Base-by-base conservation (phyloP, 2,888 invertebrate genomes). In the Andrena camellia region DNA sequence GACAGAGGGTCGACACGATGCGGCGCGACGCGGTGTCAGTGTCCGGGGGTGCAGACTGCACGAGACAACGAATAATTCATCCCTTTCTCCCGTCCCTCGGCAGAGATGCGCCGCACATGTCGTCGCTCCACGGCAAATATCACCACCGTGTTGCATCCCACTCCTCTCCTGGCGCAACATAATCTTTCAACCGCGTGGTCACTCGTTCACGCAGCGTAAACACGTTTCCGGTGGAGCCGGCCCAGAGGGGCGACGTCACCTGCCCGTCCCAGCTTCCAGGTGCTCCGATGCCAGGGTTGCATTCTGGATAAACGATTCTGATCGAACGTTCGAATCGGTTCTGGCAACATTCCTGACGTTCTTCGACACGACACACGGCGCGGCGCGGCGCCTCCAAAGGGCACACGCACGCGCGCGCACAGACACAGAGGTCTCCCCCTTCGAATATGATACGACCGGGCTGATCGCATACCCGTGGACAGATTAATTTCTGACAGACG, bases 21-120 rank as follows among this genome's bases (percentile, higher is more conserved):
- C 88, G 84, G 88, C 85, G 80, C 87, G 85, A 85, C 81, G 86
- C 82, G 85, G 88, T 86, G 87, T 90, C 91, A 88, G 90, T 88
- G 90, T 86, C 90, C 86, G 84, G 78, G 89, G 89, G 86, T 86
- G 88, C 90, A 88, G 90, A 90, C 91, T 92, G 92, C 89, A 91
- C 81, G 91, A 91, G 93, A 93, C 91, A 92, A 92, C 91, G 89
- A 93, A 93, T 93, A 93, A 93, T 93, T 93, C 92, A 93, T 93
- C 91, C 91, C 89, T 83, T 60, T 78, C 78, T 64, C 33, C 59
- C 48, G 8, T 59, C 80, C 52, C 63, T 83, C 84, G 62, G 80
- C 70, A 75, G 83, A 81, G 75, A 87, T 79, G 83, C 76, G 80
- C 48, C 83, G 76, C 88, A 84, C 86, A 81, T 83, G 88, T 80